These are phyloP conservation scores for Astyanax mexicanus DNA, from an alignment of 2,797 vertebrate genomes.

Conservation along the genomic window DNA sequence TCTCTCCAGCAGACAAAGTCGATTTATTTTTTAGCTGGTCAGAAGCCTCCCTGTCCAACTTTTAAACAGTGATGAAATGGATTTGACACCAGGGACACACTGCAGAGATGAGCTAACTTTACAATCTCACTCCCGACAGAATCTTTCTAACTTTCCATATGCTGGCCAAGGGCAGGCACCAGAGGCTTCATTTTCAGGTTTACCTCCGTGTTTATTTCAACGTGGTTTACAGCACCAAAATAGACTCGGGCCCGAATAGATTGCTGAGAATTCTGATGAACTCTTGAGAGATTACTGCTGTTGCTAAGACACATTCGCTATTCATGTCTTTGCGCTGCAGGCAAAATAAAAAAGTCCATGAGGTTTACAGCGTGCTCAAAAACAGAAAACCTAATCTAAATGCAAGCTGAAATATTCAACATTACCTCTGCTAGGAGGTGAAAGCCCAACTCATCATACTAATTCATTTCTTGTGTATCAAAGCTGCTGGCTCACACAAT, in stretches of 20 bases:
- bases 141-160: slow-evolving; percentile 31
- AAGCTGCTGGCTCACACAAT: slow-evolving; percentile 19
- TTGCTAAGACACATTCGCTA: slow-evolving; percentile 24
- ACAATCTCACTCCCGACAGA: slow-evolving; percentile 56
- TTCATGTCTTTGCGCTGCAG: slow-evolving; percentile 14
- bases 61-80: slow-evolving; percentile 66
- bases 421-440: slow-evolving; percentile 20
- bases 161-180: slow-evolving; percentile 63
- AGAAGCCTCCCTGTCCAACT: slow-evolving; percentile 52
- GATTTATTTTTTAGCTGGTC: slow-evolving; percentile 55
- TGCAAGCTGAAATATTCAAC: slow-evolving; percentile 37
- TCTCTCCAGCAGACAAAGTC: slow-evolving; percentile 41
- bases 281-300: slow-evolving; percentile 20
- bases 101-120: slow-evolving; percentile 65
- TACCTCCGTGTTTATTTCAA: slow-evolving; percentile 42
- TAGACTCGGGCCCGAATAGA: slow-evolving; percentile 6
- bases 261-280: slow-evolving; percentile 39
- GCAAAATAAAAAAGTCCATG: slow-evolving; percentile 28
- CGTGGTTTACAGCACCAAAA: slow-evolving; percentile 37
- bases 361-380: slow-evolving; percentile 18
- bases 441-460: slow-evolving; percentile 32
- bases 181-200: slow-evolving; percentile 46
- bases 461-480: slow-evolving; percentile 38
- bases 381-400: slow-evolving; percentile 40
- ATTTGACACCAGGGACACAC: slow-evolving; percentile 64